A percentile compares a stretch with the other conserved stretches of the same genome.
These are phyloP conservation scores for Bombus waltoni DNA, from an alignment of 1,140 invertebrate species.

Conservation along the genomic window DNA sequence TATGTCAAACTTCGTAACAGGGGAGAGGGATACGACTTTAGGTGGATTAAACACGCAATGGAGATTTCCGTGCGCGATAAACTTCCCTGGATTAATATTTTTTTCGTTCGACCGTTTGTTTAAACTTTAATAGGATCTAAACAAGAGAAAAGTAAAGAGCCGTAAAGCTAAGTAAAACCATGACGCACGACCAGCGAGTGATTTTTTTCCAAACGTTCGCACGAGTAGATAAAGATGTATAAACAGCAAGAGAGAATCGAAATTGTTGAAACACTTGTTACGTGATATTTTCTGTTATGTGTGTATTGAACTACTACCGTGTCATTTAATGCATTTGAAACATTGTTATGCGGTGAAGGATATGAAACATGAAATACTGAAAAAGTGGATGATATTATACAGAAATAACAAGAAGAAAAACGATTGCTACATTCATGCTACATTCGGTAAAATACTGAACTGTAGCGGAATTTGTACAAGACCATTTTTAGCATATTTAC, in stretches of 20 bases:
- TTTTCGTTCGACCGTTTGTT: constrained; percentile 44
- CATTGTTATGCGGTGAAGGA: not conserved
- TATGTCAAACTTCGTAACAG: constrained; percentile 22
- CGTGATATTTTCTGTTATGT: not conserved
- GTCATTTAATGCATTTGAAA: not conserved
- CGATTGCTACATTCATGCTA: not conserved
- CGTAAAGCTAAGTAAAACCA: constrained; percentile 21
- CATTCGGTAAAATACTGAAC: not conserved
- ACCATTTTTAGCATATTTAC: constrained; percentile 51
- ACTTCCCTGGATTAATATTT: constrained; percentile 44
- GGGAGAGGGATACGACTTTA: constrained; percentile 4
- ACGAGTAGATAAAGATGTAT: not conserved
- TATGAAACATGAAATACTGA: not conserved
- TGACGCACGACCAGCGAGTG: too few relatives aligned
- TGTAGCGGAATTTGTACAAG: not conserved
- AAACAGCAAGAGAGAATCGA: not conserved
- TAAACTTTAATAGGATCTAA: constrained; percentile 33
- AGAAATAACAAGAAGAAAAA: not conserved
- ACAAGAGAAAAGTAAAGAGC: not conserved
- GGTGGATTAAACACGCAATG: constrained; percentile 51
- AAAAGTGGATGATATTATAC: not conserved
- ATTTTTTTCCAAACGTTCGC: too few relatives aligned
- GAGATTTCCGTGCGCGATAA: constrained; percentile 57
- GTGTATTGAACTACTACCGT: too few relatives aligned
- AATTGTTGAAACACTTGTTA: not conserved